Evolutionary conservation across 2,888 invertebrate species (phyloP), one percentile per base, ranked within the genome.

Genomic region (Leptinotarsa rubiginosa): DNA sequence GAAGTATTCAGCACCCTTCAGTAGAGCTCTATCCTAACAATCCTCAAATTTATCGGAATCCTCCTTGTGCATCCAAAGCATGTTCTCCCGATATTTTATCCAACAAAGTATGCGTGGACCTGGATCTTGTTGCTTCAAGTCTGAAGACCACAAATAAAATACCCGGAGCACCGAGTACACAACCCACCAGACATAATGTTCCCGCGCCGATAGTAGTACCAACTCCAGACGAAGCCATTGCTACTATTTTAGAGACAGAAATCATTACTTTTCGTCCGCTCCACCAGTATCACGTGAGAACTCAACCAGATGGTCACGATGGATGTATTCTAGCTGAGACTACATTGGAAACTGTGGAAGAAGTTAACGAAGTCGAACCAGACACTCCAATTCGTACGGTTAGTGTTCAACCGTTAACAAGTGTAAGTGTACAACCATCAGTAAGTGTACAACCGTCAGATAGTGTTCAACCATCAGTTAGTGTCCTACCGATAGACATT

Each of bases 21-120:
- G 72, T 90, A 10, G 90, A 90, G 78, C 86, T 86, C 56, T 90
- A 90, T 83, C 88, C 84, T 69, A 88, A 87, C 73, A 90, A 89
- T 79, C 90, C 90, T 0, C 87, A 89, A 73, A 75, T 74, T 7
- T 80, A 78, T 47, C 74, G 80, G 59, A 82, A 82, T 64, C 79
- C 75, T 69, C 64, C 78, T 16, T 69, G 74, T 72, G 15, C 47
- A 41, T 47, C 74, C 15, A 66, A 59, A 1, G 20, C 65, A n/a
- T 70, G 74, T 65, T 87, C 87, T 0, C 87, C 88, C 10, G 89
- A 89, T 75, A 87, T 89, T 50, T 81, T 89, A 47, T 87, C 88
- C 0, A 90, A 90, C 1, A 87, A 90, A 47, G 91, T 90, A 4
- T 91, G 91, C 81, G 89, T 91, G 18, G 91, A 92, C 80, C 85